A percentile compares a stretch with the other conserved stretches of the same genome.
These are phyloP conservation scores for Gambusia yucatana DNA, from an alignment of 2,797 vertebrate genomes.

Conservation along the genomic window DNA sequence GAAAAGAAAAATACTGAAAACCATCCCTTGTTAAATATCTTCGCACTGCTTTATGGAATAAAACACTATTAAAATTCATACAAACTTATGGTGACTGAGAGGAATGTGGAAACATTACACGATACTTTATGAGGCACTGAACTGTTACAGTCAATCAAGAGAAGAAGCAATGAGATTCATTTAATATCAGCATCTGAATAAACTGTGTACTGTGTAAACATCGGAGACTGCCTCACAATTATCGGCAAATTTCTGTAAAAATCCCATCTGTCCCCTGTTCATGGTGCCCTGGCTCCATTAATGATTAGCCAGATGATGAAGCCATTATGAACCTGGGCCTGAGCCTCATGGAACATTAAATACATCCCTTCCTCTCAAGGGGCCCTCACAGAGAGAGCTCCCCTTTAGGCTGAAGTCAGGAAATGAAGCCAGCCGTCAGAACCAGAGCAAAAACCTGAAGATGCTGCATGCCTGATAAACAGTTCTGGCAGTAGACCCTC, in stretches of 20 bases:
- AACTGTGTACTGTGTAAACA: background rate
- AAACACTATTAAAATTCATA: background rate
- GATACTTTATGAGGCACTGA: background rate
- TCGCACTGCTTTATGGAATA: background rate
- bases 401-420: constrained; percentile 61
- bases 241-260: constrained; percentile 21
- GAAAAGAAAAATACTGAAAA: background rate
- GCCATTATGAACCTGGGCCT: constrained; percentile 72
- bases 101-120: background rate
- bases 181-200: background rate
- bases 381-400: constrained; percentile 52
- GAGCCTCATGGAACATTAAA: constrained; percentile 76
- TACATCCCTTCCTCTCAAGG: constrained; percentile 74
- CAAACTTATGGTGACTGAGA: background rate
- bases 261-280: constrained; percentile 31
- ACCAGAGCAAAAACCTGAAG: constrained; percentile 22
- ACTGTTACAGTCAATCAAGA: background rate
- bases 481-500: background rate
- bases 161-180: background rate
- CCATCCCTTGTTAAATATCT: background rate
- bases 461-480: constrained; percentile 27
- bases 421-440: constrained; percentile 71
- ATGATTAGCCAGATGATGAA: constrained; percentile 74
- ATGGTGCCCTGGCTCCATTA: constrained; percentile 43
- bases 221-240: background rate